phyloP scores from a whole-genome alignment of 2,797 vertebrate species.

The Rhincodon typus region DNA sequence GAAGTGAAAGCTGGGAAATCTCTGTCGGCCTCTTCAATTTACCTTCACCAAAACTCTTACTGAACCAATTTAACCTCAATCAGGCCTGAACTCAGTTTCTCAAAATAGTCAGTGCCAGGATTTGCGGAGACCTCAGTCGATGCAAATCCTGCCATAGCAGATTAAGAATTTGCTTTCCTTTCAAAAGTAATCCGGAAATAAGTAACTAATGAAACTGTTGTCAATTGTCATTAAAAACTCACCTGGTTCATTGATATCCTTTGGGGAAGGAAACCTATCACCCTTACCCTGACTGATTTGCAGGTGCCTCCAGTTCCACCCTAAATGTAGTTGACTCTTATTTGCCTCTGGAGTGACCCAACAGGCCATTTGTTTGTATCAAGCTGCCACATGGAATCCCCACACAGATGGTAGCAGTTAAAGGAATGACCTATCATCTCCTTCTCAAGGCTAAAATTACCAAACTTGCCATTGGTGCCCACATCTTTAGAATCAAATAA shows the following conservation, averaged over 20 bases:
- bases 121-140: no score
- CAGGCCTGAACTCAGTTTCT: no score
- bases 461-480: background rate
- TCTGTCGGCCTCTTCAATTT: no score
- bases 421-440: background rate
- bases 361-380: background rate
- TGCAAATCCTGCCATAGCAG: no score
- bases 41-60: no score
- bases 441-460: background rate
- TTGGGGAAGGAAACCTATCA: background rate
- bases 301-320: background rate
- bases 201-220: background rate
- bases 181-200: no score
- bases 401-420: background rate
- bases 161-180: no score
- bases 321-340: background rate
- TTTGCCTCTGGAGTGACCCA: background rate
- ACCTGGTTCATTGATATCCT: background rate
- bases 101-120: no score
- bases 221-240: background rate
- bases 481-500: no score
- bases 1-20: no score
- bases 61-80: no score
- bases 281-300: background rate
- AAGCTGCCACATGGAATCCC: background rate